Evolutionary conservation across 1,140 invertebrate species (phyloP).

Genomic region (Apis mellifera): Amel_HAv3.1 CM009944.2:3532501-3533000

Average conservation of each 20-base stretch:
- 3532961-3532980: too few relatives aligned
- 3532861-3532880: neutral
- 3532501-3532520: neutral
- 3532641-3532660: conserved; percentile 33
- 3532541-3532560: neutral
- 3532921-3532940: neutral
- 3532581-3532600: neutral
- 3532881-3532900: neutral
- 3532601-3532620: conserved; percentile 24
- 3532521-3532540: neutral
- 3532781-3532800: neutral
- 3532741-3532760: neutral
- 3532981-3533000: too few relatives aligned
- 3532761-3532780: neutral
- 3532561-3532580: neutral
- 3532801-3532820: conserved; percentile 14
- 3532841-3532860: conserved; percentile 3
- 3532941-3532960: too few relatives aligned
- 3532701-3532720: conserved; percentile 17
- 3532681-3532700: conserved; percentile 29
- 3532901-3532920: neutral
- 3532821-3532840: neutral
- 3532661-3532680: conserved; percentile 25
- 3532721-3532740: neutral
- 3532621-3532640: conserved; percentile 41